phyloP scores from a whole-genome alignment of 2,113 vertebrate species.

The Crotalus horridus region DNA sequence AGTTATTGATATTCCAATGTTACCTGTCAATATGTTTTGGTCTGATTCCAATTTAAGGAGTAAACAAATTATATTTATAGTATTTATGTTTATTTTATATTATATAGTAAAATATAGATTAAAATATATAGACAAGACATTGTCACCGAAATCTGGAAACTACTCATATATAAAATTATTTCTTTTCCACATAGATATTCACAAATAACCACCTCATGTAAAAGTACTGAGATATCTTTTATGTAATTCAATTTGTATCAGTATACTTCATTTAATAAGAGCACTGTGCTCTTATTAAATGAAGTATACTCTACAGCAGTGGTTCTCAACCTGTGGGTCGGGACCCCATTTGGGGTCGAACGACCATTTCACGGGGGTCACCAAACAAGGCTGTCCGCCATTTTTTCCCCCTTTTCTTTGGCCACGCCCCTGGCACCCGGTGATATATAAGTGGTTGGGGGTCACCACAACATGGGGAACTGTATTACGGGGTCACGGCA shows the following conservation, averaged over 20 bases:
- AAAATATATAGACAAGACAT: neutral
- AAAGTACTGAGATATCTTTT: neutral
- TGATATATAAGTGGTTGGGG: too few species aligned
- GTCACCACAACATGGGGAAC: too few species aligned
- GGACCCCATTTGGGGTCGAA: too few species aligned
- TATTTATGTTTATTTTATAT: neutral
- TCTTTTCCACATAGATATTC: neutral
- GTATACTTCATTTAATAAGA: neutral
- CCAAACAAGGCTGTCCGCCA: too few species aligned
- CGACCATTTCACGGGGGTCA: too few species aligned
- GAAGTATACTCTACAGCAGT: neutral
- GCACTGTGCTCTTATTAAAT: neutral
- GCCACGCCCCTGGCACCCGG: too few species aligned
- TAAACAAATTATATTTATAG: neutral
- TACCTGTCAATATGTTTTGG: neutral
- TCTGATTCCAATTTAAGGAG: neutral
- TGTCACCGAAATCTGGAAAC: neutral
- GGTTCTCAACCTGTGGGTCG: too few species aligned
- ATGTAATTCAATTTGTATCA: neutral
- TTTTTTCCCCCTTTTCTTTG: too few species aligned
- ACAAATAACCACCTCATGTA: neutral
- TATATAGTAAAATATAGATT: neutral
- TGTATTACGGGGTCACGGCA: too few species aligned
- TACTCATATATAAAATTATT: neutral
- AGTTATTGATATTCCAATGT: neutral